Percentiles rank a stretch among this genome's conserved stretches.
phyloP scores from a whole-genome alignment of 1,140 invertebrate species.

The Neodiprion fabricii region DNA sequence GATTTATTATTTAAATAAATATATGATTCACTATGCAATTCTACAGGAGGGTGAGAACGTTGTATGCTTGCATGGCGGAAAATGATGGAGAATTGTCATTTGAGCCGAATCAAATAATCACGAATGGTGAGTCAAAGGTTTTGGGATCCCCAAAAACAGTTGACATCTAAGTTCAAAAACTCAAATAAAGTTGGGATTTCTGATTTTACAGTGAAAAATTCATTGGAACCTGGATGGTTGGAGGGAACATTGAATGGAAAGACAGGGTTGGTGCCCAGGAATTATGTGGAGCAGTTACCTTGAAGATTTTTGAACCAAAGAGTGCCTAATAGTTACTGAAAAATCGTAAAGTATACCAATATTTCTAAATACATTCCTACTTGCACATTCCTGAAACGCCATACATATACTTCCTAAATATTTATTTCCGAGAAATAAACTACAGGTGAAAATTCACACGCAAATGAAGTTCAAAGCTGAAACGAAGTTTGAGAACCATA shows the following conservation, averaged over 20 bases:
- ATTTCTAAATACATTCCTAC: conserved; percentile 15
- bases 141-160: neutral
- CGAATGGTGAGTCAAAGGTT: conserved; percentile 78
- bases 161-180: neutral
- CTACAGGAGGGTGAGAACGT: conserved; percentile 81
- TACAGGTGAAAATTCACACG: conserved; percentile 26
- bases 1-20: too few relatives aligned
- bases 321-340: conserved; percentile 29
- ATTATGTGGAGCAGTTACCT: conserved; percentile 91
- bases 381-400: conserved; percentile 21
- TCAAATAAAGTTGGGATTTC: conserved; percentile 17
- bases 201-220: conserved; percentile 76
- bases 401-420: conserved; percentile 16
- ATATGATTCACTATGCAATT: too few relatives aligned
- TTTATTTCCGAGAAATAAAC: conserved; percentile 28
- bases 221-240: conserved; percentile 95
- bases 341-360: conserved; percentile 1
- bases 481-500: conserved; percentile 30
- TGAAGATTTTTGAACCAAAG: conserved; percentile 54
- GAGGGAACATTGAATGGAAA: conserved; percentile 94
- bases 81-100: conserved; percentile 97
- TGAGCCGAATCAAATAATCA: conserved; percentile 97
- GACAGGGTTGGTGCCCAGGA: conserved; percentile 93
- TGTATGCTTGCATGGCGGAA: conserved; percentile 95
- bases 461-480: conserved; percentile 13